Base-by-base conservation (phyloP, 2,888 invertebrate species). In the Andrena fulva region DNA sequence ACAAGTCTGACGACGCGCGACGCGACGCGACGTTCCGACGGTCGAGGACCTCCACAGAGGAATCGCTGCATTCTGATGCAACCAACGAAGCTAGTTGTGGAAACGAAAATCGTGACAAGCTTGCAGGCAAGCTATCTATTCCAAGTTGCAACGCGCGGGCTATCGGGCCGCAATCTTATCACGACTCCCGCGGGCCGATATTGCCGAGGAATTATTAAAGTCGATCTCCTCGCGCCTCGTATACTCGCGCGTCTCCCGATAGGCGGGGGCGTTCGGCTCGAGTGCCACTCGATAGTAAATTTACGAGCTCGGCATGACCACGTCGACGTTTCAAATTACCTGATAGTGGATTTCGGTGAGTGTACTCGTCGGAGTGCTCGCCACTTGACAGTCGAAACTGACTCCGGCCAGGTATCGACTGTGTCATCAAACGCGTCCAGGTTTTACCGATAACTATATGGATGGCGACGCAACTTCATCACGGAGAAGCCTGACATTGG, bases 161-260 rank as follows among this genome's bases (percentile, higher is more conserved):
- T 42, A 60, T 73, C 76, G 35, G 16, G 31, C 0, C 2, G 68
- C 69, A 68, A 78, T 78, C 63, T 73, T 69, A 67, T 63, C 56
- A 33, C 62, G 72, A 63, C 24, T 60, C 56, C 4, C n/a, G 8
- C n/a, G 66, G 5, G 8, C 27, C 64, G 73, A 69, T 69, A 78
- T 78, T 64, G 64, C 42, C 8, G 12, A 70, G 8, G 74, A 81
- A 78, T 74, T 81, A 79, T 81, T 74, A 67, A 74, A 70, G 54
- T 20, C 20, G 33, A 16, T 16, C 31, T 35, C 8, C 42, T 60
- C 29, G 54, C 31, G 8, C 5, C 29, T 50, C 10, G 12, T 20
- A 7, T 6, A 6, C 24, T 10, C 20, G 27, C 10, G 24, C 8
- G 24, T 2, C 20, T 6, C n/a, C n/a, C 54, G 59, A 27, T 12